Evolutionary conservation across 2,888 invertebrate species (phyloP), one percentile per base, ranked within the genome.

Genomic region (Cosmia pyralina): DNA sequence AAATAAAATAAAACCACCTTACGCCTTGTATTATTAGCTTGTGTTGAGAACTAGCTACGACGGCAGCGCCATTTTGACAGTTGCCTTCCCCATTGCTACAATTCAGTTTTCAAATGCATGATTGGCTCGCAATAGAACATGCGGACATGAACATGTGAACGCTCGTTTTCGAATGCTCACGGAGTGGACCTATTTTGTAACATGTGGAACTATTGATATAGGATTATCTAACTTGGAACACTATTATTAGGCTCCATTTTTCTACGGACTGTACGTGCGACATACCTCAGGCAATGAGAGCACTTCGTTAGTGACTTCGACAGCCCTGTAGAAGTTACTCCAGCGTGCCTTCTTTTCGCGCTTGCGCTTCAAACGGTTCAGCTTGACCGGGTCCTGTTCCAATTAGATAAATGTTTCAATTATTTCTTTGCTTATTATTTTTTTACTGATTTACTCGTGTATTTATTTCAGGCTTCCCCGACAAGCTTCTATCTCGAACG

Each of bases 281-380:
- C 79, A 69, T 90, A 94, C 93, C 91, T 94, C 93, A 13, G 94
- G 93, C 55, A 92, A 92, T n/a, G 93, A 91, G 22, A 94, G 89
- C 28, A 93, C 92, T 86, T 96, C 94, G 75, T 94, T 94, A 79
- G 95, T 94, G 82, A 91, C 92, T 75, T 94, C 96, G 44, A 96
- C 92, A 53, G 90, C 87, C 80, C 91, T 91, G 87, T 96, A 95
- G 89, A 92, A 96, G 90, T 95, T 95, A 85, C 94, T 95, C 96
- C 96, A 96, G 55, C 96, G 93, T 44, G 93, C 92, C 83, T 95
- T 96, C 91, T 94, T 95, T 89, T 94, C 95, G 64, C 92, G 92
- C 83, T 95, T 95, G 79, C 94, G 94, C 83, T 93, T 95, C 86
- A 94, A 88, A 75, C 93, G 94, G 73, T 93, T 93, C 79, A 92